A percentile compares a stretch with the other conserved stretches of the same genome.
These are phyloP conservation scores for Pachymerium ferrugineum DNA, from an alignment of 2,888 invertebrate species.

Conservation along the genomic window DNA sequence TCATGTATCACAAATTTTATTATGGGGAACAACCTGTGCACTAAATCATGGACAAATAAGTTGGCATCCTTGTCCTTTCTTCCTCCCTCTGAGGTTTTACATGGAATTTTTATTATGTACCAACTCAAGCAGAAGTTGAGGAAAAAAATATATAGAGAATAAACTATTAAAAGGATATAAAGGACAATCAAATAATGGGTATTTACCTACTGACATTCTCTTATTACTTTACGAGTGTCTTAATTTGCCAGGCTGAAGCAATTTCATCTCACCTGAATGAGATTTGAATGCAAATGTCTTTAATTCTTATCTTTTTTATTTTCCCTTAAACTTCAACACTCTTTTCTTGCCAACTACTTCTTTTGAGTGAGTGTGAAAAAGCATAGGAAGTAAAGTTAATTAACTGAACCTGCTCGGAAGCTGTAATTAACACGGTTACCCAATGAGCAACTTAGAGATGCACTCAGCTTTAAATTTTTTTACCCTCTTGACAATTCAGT, in stretches of 20 bases:
- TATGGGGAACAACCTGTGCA: conserved; percentile 1
- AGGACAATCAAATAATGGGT: no score
- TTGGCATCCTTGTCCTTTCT: background rate
- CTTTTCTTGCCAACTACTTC: background rate
- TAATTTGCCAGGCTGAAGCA: background rate
- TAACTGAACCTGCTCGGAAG: background rate
- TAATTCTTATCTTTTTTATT: background rate
- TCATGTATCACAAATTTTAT: conserved; percentile 16
- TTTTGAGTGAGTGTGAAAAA: conserved; percentile 2
- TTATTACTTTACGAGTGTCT: background rate
- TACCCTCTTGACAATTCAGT: no score
- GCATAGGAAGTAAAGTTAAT: conserved; percentile 1
- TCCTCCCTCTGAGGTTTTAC: background rate
- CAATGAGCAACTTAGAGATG: background rate
- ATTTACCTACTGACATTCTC: no score
- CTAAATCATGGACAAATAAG: conserved; percentile 19
- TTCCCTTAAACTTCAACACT: background rate
- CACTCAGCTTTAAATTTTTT: no score
- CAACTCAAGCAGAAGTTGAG: background rate
- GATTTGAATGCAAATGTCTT: background rate
- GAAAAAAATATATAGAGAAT: background rate
- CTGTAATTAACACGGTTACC: background rate
- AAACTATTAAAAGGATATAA: no score
- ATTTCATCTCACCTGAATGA: background rate
- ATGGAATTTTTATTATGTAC: conserved; percentile 11